A percentile compares a stretch with the other conserved stretches of the same genome.
phyloP scores from a whole-genome alignment of 2,888 invertebrate species.

The Dryobota labecula region DNA sequence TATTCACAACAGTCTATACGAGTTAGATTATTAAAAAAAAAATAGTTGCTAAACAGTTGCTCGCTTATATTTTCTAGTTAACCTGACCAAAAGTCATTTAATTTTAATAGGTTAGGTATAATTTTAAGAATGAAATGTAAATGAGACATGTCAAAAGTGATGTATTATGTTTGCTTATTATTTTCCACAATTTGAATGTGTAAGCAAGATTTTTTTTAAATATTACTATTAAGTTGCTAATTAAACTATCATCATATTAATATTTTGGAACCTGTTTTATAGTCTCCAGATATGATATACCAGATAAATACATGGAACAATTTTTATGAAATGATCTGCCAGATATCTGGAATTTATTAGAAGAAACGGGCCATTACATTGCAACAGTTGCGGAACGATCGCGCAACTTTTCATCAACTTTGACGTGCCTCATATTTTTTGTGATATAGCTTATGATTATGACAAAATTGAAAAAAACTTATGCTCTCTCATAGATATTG shows the following conservation, averaged over 20 bases:
- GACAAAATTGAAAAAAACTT: slow-evolving; percentile 32
- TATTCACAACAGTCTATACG: background rate
- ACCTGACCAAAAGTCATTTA: slow-evolving; percentile 45
- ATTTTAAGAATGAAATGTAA: slow-evolving; percentile 49
- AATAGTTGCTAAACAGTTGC: background rate
- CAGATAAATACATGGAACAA: too few species aligned
- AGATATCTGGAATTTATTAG: too few species aligned
- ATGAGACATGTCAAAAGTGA: slow-evolving; percentile 47
- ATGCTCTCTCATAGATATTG: slow-evolving; percentile 61
- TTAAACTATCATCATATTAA: too few species aligned
- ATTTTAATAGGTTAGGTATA: slow-evolving; percentile 32
- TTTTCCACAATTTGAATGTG: background rate
- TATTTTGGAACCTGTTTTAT: too few species aligned
- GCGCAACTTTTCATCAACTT: slow-evolving; percentile 37
- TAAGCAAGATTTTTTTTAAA: too few species aligned
- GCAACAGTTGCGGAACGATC: slow-evolving; percentile 4
- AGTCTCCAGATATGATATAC: too few species aligned
- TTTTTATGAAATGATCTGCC: too few species aligned
- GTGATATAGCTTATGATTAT: slow-evolving; percentile 62
- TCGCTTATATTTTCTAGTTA: slow-evolving; percentile 29
- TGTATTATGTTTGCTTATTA: background rate
- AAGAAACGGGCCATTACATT: too few species aligned
- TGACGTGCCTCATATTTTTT: slow-evolving; percentile 56
- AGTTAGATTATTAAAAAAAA: too few species aligned
- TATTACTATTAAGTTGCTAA: too few species aligned